Base-by-base conservation (phyloP, 2,888 invertebrate species). In the Nysson spinosus region DNA sequence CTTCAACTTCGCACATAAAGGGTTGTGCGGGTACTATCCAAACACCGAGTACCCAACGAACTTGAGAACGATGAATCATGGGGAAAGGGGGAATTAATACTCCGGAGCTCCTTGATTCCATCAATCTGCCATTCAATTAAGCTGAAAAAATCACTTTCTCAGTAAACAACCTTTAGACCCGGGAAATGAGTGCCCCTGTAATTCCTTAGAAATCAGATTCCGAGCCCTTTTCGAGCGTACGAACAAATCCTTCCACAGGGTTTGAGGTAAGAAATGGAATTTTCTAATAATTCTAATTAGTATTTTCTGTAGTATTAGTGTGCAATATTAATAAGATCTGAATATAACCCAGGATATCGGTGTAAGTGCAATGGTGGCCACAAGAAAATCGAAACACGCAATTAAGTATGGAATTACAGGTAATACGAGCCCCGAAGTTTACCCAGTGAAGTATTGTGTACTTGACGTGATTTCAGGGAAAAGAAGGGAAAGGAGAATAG, bases 361-460 rank as follows among this genome's bases (percentile, higher is more conserved):
- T n/a, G n/a, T n/a, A n/a, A n/a, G n/a, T n/a, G n/a, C n/a, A n/a
- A n/a, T n/a, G n/a, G n/a, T n/a, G 28, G 3, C 3, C 37, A 5
- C 6, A 39, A 20, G 14, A 20, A 50, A 34, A 34, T 22, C 22
- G 32, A 20, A 42, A 35, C 32, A 19, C 30, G 37, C 35, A 56
- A 65, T 63, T 55, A 65, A 46, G 55, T 63, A 42, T 14, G 56
- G 46, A 51, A 46, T 56, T 35, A 26, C 47, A 19, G 14, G 50
- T 44, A 37, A 64, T 30, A 42, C 24, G 19, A 51, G 24, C 19
- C 34, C 1, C 35, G 19, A 32, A 42, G 47, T 51, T 64, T 51
- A 64, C 50, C 46, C 46, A 40, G 12, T 19, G 20, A 16, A 26
- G 51, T 20, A 51, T 57, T 47, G 57, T 43, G 5, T 35, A 26